Evolutionary conservation across 2,888 invertebrate species (phyloP), one percentile per base, ranked within the genome.

Genomic region (Drosophila affinis): DNA sequence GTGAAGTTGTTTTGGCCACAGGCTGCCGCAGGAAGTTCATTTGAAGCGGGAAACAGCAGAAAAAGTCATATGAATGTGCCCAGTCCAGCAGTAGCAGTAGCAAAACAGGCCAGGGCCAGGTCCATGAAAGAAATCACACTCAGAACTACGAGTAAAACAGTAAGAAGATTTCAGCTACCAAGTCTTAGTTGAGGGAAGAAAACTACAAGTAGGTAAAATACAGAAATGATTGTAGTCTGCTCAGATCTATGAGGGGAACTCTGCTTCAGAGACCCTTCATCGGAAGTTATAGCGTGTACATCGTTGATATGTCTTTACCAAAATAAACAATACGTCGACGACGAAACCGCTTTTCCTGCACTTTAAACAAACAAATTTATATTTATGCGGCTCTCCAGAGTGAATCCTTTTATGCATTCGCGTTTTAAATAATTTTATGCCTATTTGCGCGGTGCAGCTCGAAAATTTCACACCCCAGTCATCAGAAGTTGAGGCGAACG

Each of bases 1-100:
- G 84, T 83, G 81, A 86, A 84, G 84, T 87, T 87, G 83, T 83
- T 82, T 86, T 75, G 60, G 58, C 81, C 80, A 67, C 54, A 74
- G 60, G 67, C 72, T 51, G 67, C 52, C 21, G 46, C 83, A 72
- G 83, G 79, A 83, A 83, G 87, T 86, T 83, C 87, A 83, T 83
- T 83, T 86, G 77, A 60, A 64, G 68, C 58, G 48, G 58, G 53
- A 34, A 76, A 73, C 51, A 53, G 62, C 69, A 72, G 65, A 71
- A 62, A 70, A 63, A 71, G 72, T 78, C 79, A 72, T 79, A 69
- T 58, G 59, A 53, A 59, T 34, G 52, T 67, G 21, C 29, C 24
- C 29, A 29, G 24, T 5, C 24, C 24, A 24, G 24, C 24, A 24
- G 24, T 21, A 44, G 32, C 34, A 39, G 34, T 39, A 5, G 34